Evolutionary conservation across 2,888 invertebrate genomes (phyloP).

Genomic region (Polia nebulosa): DNA sequence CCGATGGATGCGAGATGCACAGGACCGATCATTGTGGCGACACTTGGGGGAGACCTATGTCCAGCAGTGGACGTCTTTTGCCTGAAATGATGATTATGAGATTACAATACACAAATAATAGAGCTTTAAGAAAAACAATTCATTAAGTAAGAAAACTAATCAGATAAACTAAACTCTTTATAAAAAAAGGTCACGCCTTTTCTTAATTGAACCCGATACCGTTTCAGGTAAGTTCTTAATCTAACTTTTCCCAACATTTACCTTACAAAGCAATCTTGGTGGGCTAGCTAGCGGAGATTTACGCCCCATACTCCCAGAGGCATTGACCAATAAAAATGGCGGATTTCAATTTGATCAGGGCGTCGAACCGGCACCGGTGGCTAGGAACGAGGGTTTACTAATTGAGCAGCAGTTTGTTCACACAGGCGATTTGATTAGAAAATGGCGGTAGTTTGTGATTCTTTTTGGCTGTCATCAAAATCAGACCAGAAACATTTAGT

Average conservation of each 20-base stretch:
- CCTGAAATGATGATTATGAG: too few relatives aligned
- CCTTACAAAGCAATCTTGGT: constrained; percentile 49
- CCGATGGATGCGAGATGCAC: too few relatives aligned
- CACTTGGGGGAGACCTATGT: too few relatives aligned
- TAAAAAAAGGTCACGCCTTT: constrained; percentile 13
- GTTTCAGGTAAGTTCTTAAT: constrained; percentile 29
- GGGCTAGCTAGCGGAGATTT: constrained; percentile 46
- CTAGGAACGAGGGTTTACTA: constrained; percentile 61
- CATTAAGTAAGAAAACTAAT: background rate
- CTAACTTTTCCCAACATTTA: constrained; percentile 38
- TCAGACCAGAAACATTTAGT: too few relatives aligned
- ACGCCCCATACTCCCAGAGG: constrained; percentile 51
- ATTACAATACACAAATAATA: background rate
- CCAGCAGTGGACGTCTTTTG: too few relatives aligned
- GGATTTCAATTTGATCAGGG: constrained; percentile 67
- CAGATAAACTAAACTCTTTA: background rate
- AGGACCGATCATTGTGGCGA: too few relatives aligned
- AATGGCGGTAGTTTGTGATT: constrained; percentile 16
- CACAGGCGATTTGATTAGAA: constrained; percentile 47
- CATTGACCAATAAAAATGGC: constrained; percentile 63
- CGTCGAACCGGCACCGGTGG: constrained; percentile 64
- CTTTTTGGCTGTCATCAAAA: background rate
- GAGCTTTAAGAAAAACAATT: constrained; percentile 15
- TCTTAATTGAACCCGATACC: constrained; percentile 41
- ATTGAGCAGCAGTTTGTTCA: constrained; percentile 62